These are phyloP conservation scores for Butorides virescens DNA, from an alignment of 2,113 vertebrate genomes.

Conservation along the genomic window DNA sequence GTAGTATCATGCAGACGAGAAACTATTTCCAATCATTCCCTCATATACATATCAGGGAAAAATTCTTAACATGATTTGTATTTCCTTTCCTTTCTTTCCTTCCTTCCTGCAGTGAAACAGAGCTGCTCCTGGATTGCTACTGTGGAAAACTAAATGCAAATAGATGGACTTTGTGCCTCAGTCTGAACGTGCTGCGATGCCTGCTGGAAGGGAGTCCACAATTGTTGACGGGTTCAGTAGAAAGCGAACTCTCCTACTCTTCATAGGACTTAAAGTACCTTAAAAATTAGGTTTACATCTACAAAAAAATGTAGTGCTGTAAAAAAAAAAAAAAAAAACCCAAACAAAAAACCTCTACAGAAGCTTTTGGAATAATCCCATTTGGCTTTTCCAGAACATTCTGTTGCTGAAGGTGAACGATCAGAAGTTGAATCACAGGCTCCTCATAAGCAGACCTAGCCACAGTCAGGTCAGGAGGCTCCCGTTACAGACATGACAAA, in stretches of 20 bases:
- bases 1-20: not conserved
- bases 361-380: not conserved
- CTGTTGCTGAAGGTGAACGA: not conserved
- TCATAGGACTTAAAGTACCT: not conserved
- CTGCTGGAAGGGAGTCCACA: not conserved
- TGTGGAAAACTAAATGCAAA: slow-evolving; percentile 20
- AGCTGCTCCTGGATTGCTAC: not conserved
- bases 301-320: not conserved
- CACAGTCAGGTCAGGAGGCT: not conserved
- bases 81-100: not conserved
- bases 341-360: not conserved
- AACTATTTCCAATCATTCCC: not conserved
- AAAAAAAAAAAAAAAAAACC: not conserved
- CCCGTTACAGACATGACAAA: not conserved
- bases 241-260: not conserved
- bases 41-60: not conserved
- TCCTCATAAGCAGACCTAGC: not conserved
- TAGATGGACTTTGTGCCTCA: not conserved
- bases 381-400: not conserved
- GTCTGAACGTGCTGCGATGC: not conserved
- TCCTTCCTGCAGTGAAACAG: not conserved
- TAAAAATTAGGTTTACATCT: not conserved
- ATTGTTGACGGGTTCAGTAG: accelerated
- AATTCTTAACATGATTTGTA: not conserved
- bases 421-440: not conserved